Conservation (phyloP, 2,113 vertebrate species). For the Sisor rabdophorus region DNA sequence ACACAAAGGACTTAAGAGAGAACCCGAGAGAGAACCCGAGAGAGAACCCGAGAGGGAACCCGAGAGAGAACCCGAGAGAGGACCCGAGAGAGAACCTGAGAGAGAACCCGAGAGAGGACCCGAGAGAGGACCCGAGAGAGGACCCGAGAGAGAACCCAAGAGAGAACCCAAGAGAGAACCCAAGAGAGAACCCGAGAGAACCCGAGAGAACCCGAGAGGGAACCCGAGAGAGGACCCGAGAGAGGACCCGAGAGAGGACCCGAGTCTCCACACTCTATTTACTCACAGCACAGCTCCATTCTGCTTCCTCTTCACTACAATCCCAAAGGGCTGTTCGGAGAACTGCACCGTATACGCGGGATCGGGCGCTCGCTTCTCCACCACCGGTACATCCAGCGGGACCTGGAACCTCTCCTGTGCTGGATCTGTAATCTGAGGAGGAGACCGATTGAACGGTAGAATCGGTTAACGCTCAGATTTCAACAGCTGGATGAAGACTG, state of each 20-base stretch:
- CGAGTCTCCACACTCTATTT: no score
- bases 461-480: background rate
- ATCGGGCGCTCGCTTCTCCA: slow-evolving; percentile 61
- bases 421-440: slow-evolving; percentile 71
- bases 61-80: no score
- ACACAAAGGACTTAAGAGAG: background rate
- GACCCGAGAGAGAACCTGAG: no score
- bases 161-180: no score
- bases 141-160: no score
- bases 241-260: no score
- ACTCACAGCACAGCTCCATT: slow-evolving; percentile 71
- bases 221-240: no score
- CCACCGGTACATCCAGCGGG: slow-evolving; percentile 68
- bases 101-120: no score
- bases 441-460: background rate
- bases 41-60: no score
- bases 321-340: slow-evolving; percentile 72
- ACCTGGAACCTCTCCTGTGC: slow-evolving; percentile 71
- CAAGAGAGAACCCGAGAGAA: no score
- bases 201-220: no score
- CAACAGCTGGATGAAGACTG: background rate
- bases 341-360: slow-evolving; percentile 72
- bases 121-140: no score
- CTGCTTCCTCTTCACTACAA: slow-evolving; percentile 65
- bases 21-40: background rate